Evolutionary conservation across 2,797 vertebrate species (phyloP).

Genomic region (Malurus splendens): DNA sequence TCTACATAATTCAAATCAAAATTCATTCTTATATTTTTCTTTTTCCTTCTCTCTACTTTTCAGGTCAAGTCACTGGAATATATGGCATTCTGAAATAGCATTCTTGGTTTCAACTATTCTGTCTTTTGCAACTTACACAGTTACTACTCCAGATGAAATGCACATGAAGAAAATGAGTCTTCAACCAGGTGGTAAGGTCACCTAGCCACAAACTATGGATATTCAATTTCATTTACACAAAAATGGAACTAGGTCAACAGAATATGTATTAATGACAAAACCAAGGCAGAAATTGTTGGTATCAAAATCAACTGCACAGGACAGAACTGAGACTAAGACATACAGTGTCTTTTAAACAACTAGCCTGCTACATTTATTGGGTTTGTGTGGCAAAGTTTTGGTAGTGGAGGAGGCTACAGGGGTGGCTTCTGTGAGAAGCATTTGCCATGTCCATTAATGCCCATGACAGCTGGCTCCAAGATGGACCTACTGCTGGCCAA

Average conservation of each 20-base stretch:
- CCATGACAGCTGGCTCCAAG: not conserved
- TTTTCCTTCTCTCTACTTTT: not conserved
- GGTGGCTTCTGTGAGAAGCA: not conserved
- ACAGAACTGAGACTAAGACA: not conserved
- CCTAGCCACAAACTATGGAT: not conserved
- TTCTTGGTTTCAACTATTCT: not conserved
- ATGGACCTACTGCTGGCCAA: accelerated
- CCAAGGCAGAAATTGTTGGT: not conserved
- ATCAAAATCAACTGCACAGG: not conserved
- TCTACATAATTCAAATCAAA: not conserved
- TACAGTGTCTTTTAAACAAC: not conserved
- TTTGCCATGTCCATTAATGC: not conserved
- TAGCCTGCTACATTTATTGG: not conserved
- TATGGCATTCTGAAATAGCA: not conserved
- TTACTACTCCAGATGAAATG: not conserved
- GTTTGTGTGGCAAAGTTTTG: not conserved
- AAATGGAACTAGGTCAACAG: not conserved
- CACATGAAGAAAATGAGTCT: not conserved
- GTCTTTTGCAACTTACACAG: not conserved
- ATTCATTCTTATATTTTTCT: not conserved
- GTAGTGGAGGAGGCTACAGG: not conserved
- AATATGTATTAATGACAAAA: not conserved
- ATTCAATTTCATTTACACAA: not conserved
- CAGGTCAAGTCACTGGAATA: not conserved
- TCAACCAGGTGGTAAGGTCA: not conserved